Percentiles rank a stretch among this genome's conserved stretches.
These are phyloP conservation scores for Ceraclea dissimilis DNA, from an alignment of 2,888 invertebrate species.

Conservation along the genomic window DNA sequence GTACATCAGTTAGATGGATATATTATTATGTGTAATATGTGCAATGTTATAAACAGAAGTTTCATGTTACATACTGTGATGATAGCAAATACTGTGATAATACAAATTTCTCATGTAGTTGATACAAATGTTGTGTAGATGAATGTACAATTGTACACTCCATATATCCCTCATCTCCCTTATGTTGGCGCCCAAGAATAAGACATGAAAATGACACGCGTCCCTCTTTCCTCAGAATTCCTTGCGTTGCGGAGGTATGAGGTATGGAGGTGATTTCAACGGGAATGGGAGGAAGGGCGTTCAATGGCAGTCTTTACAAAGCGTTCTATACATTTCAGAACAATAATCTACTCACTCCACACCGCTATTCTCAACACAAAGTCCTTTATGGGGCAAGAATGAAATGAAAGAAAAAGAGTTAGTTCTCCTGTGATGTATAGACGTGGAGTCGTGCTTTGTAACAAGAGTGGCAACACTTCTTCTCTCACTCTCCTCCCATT, in stretches of 20 bases:
- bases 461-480: conserved; percentile 10
- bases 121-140: neutral
- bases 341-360: conserved; percentile 27
- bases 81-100: no score
- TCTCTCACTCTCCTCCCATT: conserved; percentile 21
- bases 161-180: no score
- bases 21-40: no score
- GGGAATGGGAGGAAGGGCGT: conserved; percentile 23
- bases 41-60: no score
- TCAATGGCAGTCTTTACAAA: conserved; percentile 28
- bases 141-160: neutral
- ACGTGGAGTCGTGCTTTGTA: conserved; percentile 23
- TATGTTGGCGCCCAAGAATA: conserved; percentile 1
- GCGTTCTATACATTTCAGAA: conserved; percentile 27
- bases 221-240: conserved; percentile 4
- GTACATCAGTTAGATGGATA: no score
- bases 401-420: conserved; percentile 28
- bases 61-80: no score
- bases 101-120: no score
- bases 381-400: conserved; percentile 27
- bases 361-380: conserved; percentile 26
- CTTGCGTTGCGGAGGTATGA: conserved; percentile 9
- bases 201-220: conserved; percentile 23
- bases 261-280: conserved; percentile 25
- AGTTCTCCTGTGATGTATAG: conserved; percentile 27